Evolutionary conservation across 1,140 invertebrate genomes (phyloP).

Genomic region (Ptiloglossa arizonensis): DNA sequence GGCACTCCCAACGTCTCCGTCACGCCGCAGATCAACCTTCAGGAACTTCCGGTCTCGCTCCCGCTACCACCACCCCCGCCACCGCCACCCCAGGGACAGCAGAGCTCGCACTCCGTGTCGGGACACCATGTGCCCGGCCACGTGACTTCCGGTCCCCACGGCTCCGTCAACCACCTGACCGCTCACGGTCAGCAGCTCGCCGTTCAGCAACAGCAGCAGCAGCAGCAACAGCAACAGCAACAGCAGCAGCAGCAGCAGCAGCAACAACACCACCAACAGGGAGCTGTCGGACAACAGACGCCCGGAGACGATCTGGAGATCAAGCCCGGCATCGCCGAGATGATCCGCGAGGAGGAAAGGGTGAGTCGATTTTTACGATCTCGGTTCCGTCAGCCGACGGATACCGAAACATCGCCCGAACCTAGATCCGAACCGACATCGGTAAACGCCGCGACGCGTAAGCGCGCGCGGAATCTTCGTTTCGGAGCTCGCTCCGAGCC

Average conservation of each 20-base stretch:
- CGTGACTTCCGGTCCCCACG: conserved; percentile 78
- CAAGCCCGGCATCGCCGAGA: conserved; percentile 95
- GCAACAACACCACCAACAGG: conserved; percentile 73
- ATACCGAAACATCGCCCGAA: too few relatives aligned
- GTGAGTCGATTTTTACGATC: conserved; percentile 85
- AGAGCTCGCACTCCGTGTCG: conserved; percentile 77
- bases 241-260: conserved; percentile 64
- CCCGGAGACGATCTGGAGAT: conserved; percentile 92
- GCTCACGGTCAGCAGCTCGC: conserved; percentile 76
- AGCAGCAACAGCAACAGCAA: conserved; percentile 74
- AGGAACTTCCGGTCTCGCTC: conserved; percentile 78
- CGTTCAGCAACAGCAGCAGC: conserved; percentile 71
- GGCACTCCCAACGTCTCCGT: conserved; percentile 76
- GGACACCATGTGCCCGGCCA: conserved; percentile 81
- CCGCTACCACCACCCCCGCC: conserved; percentile 75
- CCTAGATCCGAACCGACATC: too few relatives aligned
- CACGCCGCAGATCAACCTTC: conserved; percentile 78
- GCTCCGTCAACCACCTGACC: conserved; percentile 77
- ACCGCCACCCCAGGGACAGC: conserved; percentile 75
- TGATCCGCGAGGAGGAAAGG: conserved; percentile 97
- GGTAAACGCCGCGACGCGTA: too few relatives aligned
- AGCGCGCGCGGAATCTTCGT: too few relatives aligned
- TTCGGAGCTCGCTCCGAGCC: too few relatives aligned
- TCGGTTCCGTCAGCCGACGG: too few relatives aligned
- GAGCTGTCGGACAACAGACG: conserved; percentile 72